Conservation (phyloP, 2,113 vertebrate genomes). For the Chaetodon auriga region DNA sequence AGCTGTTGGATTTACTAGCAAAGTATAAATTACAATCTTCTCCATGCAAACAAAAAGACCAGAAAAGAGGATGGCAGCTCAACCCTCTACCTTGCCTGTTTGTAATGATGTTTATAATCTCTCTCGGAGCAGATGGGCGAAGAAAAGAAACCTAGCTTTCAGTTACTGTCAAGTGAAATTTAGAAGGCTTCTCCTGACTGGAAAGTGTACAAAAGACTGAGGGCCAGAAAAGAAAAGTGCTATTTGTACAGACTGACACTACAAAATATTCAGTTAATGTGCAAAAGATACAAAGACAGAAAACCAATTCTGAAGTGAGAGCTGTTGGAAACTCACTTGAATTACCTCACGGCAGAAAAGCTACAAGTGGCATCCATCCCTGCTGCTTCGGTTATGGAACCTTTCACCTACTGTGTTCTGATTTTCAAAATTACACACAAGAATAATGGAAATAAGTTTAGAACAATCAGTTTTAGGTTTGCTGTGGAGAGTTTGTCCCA, state of each 20-base stretch:
- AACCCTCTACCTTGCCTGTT: not conserved
- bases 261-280: not conserved
- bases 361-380: not conserved
- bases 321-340: not conserved
- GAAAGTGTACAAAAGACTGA: not conserved
- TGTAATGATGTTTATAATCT: conserved; percentile 12
- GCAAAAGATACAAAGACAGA: not conserved
- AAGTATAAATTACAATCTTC: not conserved
- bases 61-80: not conserved
- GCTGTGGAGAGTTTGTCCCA: not conserved
- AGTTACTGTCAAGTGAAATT: not conserved
- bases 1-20: not conserved
- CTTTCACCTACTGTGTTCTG: not conserved
- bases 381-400: not conserved
- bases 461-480: not conserved
- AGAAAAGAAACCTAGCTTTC: not conserved
- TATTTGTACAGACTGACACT: not conserved
- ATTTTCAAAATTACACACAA: not conserved
- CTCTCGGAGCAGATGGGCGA: not conserved
- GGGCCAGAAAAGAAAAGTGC: not conserved
- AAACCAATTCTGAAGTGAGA: not conserved
- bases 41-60: not conserved
- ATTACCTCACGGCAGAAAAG: not conserved
- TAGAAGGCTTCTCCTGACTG: not conserved
- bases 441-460: too few relatives aligned